phyloP scores from a whole-genome alignment of 2,888 invertebrate species.

The Eudemis profundana region DNA sequence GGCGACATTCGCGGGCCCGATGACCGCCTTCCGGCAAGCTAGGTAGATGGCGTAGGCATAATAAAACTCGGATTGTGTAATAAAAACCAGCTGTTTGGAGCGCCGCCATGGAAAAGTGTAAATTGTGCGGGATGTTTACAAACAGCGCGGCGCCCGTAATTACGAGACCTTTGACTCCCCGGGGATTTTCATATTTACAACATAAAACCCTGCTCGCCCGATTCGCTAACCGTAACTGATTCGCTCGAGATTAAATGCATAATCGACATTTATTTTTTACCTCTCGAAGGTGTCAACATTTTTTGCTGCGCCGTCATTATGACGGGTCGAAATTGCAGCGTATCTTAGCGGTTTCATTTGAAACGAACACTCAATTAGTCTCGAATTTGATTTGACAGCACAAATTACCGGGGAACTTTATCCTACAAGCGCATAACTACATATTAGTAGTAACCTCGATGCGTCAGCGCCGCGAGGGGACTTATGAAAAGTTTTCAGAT shows the following conservation, averaged over 20 bases:
- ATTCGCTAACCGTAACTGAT: slow-evolving; percentile 64
- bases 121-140: slow-evolving; percentile 73
- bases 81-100: slow-evolving; percentile 72
- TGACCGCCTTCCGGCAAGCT: slow-evolving; percentile 56
- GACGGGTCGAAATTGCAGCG: slow-evolving; percentile 72
- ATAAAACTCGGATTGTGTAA: slow-evolving; percentile 70
- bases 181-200: slow-evolving; percentile 32
- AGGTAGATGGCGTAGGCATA: slow-evolving; percentile 61
- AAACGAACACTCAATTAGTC: slow-evolving; percentile 75
- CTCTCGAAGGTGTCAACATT: slow-evolving; percentile 66
- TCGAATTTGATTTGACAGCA: slow-evolving; percentile 75
- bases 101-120: slow-evolving; percentile 65
- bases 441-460: slow-evolving; percentile 54
- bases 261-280: slow-evolving; percentile 70
- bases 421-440: slow-evolving; percentile 47
- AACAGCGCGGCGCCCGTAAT: slow-evolving; percentile 60
- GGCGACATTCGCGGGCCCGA: slow-evolving; percentile 25
- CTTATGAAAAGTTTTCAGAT: slow-evolving; percentile 43
- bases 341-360: slow-evolving; percentile 66
- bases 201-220: slow-evolving; percentile 14
- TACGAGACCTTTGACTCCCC: slow-evolving; percentile 62
- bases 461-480: slow-evolving; percentile 44
- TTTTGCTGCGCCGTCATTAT: slow-evolving; percentile 78
- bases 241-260: slow-evolving; percentile 64
- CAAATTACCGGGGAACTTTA: slow-evolving; percentile 62